Base-by-base conservation (phyloP, 92 coral and sea anemone species). In the Muricea muricata region DNA sequence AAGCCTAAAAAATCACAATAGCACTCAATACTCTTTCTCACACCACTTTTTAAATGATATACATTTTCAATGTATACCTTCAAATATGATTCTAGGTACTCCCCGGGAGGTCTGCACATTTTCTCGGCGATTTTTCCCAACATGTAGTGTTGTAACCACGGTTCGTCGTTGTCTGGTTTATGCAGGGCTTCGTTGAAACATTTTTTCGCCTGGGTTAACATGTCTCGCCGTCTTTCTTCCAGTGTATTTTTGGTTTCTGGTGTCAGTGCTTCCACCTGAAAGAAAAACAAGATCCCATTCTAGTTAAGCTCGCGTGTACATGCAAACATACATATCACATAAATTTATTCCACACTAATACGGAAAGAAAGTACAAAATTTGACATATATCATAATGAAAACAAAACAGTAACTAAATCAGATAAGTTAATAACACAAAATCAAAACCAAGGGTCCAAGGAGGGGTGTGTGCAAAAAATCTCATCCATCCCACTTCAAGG, bases 121-220 rank as follows among this genome's bases (percentile, higher is more conserved):
- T 97, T 94, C 69, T 97, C 99, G 2, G 97, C 93, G 75, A 97
- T 97, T 88, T 97, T 97, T 77, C 99, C 99, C 81, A 97, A 70
- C 91, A 97, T 97, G 90, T 97, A 97, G 37, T 93, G 92, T 79
- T 97, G 99, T 4, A 97, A 84, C 98, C 99, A 97, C 1, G 97
- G 92, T 71, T 97, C 99, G 24, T 97, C 97, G 54, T 78, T 78
- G 67, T 97, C 98, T n/a, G 91, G 93, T 80, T 93, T 97, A 35
- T 93, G 93, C 67, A 97, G 92, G 35, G 99, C 99, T 25, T 91
- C 89, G 39, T 94, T 90, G 55, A 97, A 97, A 85, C 97, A 94
- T n/a, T 90, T 82, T 79, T 97, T 94, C 11, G 99, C 90, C 48
- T 93, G 93, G 33, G 89, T 73, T 50, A 97, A 78, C 99, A 93